Evolutionary conservation across 2,888 invertebrate genomes (phyloP), one percentile per base, ranked within the genome.

Genomic region (Molorchus minor): DNA sequence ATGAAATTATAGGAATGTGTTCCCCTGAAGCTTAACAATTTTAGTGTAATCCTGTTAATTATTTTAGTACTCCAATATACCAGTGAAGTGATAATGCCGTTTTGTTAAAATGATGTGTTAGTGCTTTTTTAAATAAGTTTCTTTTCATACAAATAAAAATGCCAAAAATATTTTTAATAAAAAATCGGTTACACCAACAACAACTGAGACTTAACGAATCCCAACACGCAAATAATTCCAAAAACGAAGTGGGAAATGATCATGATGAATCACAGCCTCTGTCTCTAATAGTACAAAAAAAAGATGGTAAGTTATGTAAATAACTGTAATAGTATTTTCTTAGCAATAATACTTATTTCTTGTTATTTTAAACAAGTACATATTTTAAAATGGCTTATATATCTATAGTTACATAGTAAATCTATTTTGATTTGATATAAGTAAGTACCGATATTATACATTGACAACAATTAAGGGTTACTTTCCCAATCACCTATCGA

Each of bases 101-200:
- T 55, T 29, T 21, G 2, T 25, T 15, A 12, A 29, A 36, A 41
- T 38, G 17, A 15, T 46, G 58, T 61, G 43, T 12, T n/a, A 41
- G 52, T 52, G 52, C 41, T 57, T 40, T 29, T 38, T 38, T 45
- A 58, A 54, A 55, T 62, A 44, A 25, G 52, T 41, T 54, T 17
- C 49, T 20, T 46, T 16, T 41, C 33, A 46, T 30, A 58, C 33
- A 30, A 51, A 60, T 53, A 56, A 51, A 77, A 75, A 94, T 94
- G 94, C 94, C 94, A 86, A 94, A 94, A 86, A 94, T 94, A 82
- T 94, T 94, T 83, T 83, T 93, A 75, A 93, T 94, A 76, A 94
- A 94, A 84, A 92, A 94, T 82, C 88, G 94, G 80, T 86, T 94
- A 85, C 92, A 92, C 75, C 92, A 93, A 88, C 94, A 94, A 86